Conservation (phyloP, 2,797 vertebrate species). For the Stomatorhinus walkeri region DNA sequence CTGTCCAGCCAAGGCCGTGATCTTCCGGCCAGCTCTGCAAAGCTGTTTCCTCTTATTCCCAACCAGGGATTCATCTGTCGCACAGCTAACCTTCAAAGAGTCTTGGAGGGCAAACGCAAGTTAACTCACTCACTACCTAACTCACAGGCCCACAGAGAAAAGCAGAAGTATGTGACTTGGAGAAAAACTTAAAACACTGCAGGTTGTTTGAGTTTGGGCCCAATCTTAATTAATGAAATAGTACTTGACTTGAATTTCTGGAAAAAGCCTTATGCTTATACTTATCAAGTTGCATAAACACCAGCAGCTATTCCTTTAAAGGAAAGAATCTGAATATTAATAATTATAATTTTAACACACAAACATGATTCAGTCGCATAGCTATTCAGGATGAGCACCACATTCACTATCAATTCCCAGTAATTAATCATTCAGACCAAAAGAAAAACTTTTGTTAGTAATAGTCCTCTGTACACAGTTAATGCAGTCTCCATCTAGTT, state of each 20-base stretch:
- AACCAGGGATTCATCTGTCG: slow-evolving; percentile 17
- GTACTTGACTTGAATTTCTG: not conserved
- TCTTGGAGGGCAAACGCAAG: slow-evolving; percentile 14
- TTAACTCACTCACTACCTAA: not conserved
- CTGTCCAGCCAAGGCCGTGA: not conserved
- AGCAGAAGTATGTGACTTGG: not conserved
- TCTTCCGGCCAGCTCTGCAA: slow-evolving; percentile 2
- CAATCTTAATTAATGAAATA: not conserved
- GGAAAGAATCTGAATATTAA: not conserved
- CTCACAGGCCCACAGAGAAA: not conserved
- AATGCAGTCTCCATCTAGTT: not conserved
- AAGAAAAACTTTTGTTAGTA: not conserved
- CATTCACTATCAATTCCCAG: not conserved
- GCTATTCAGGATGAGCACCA: not conserved
- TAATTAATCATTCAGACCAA: not conserved
- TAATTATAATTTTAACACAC: not conserved
- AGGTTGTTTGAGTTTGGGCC: not conserved
- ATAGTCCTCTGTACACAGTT: not conserved
- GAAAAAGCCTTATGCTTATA: not conserved
- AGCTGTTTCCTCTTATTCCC: slow-evolving; percentile 17
- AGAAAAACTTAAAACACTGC: not conserved
- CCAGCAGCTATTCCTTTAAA: not conserved
- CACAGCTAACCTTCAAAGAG: slow-evolving; percentile 5
- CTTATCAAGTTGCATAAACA: not conserved
- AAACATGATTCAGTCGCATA: not conserved